Evolutionary conservation across 1,140 invertebrate genomes (phyloP), one percentile per base, ranked within the genome.

Genomic region (Nasonia vitripennis): DNA sequence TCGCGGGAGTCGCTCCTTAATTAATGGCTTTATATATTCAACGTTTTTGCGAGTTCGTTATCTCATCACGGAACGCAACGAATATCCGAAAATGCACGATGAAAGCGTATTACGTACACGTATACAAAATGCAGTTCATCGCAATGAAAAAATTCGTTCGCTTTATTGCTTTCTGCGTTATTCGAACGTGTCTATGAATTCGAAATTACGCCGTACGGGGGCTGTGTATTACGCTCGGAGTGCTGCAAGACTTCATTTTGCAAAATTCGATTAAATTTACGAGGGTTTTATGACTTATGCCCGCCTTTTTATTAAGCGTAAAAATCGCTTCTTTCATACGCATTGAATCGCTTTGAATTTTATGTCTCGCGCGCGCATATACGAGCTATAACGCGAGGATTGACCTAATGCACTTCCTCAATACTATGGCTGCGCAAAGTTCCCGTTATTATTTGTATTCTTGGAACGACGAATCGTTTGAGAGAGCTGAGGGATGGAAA

Each of bases 301-400:
- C 10, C 4, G 55, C 20, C 20, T 71, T 71, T 71, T 70, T 70
- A 71, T 71, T 14, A 71, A 12, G 31, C 31, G 70, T 17, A 34
- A 17, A 71, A 71, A 34, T 71, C 70, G 27, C 2, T 34, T 34
- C 11, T 71, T 71, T 31, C 31, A 31, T 71, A 31, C 70, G 70
- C 31, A 71, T 31, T 71, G 70, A 71, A 71, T 71, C 70, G 7
- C 27, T 71, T 71, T 31, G 27, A 71, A 34, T 71, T 27, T 71
- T 71, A 31, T 71, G 31, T 7, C 34, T 37, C 2, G 31, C 20
- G 4, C 34, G 5, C 11, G 31, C 20, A 37, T 37, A 71, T 71
- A 71, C 14, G 70, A 7, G 31, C 27, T 27, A 27, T 27, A 4
- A 7, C 4, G 0, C 55, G 20, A 62, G 20, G 20, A 62, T 55